Conservation (phyloP, 2,797 vertebrate species). For the Sebastes hubbsi region DNA sequence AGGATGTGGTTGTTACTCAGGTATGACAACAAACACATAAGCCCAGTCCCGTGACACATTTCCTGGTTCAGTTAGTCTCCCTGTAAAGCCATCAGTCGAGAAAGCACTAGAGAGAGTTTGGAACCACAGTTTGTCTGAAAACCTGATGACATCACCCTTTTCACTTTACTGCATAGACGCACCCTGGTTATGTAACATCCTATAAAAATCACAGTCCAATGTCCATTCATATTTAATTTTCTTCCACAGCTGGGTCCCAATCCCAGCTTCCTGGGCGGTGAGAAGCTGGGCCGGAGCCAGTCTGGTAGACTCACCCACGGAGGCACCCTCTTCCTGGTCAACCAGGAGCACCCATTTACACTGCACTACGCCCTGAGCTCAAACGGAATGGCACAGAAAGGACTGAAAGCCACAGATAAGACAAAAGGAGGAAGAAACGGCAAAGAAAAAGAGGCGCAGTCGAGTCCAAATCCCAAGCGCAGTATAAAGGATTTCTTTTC, state of each 20-base stretch:
- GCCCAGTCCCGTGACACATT: not conserved
- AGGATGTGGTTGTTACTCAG: slow-evolving; percentile 82
- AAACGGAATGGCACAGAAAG: slow-evolving; percentile 27
- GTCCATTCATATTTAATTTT: slow-evolving; percentile 2
- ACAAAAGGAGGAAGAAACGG: slow-evolving; percentile 26
- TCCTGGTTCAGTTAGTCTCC: not conserved
- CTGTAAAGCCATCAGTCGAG: not conserved
- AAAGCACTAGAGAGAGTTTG: not conserved
- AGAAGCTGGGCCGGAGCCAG: slow-evolving; percentile 72
- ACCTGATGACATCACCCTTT: not conserved
- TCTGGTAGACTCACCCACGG: slow-evolving; percentile 71
- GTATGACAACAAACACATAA: slow-evolving; percentile 60
- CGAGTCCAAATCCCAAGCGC: slow-evolving; percentile 63
- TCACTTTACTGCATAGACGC: not conserved
- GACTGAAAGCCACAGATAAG: slow-evolving; percentile 55
- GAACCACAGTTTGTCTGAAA: not conserved
- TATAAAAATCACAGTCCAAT: not conserved
- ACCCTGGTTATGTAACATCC: not conserved
- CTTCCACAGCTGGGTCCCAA: slow-evolving; percentile 81
- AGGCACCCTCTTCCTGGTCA: slow-evolving; percentile 80
- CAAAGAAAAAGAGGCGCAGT: slow-evolving; percentile 19
- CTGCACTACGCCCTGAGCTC: slow-evolving; percentile 64
- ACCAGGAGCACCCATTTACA: slow-evolving; percentile 77
- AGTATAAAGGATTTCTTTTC: slow-evolving; percentile 81
- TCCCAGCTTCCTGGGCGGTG: slow-evolving; percentile 73